These are phyloP conservation scores for Rousettus leschenaultii DNA, from an alignment of 2,113 vertebrate species.

Conservation along the genomic window DNA sequence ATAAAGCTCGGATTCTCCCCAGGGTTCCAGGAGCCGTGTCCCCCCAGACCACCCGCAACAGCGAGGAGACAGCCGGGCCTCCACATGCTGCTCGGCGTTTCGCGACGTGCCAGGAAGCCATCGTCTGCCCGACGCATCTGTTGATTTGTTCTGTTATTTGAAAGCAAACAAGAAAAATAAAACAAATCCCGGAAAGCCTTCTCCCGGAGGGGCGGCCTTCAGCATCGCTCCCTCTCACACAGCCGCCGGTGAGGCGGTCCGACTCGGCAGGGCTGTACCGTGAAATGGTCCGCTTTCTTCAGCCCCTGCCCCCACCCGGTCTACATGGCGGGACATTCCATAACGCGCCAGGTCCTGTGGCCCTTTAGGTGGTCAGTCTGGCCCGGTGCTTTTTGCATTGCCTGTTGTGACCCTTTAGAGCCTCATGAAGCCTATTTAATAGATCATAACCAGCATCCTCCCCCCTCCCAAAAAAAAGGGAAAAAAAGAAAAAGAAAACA, in stretches of 20 bases:
- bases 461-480: no score
- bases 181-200: constrained; percentile 4
- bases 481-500: background rate
- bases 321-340: background rate
- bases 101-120: background rate
- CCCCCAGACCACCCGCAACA: background rate
- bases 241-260: background rate
- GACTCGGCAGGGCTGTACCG: fast-evolving
- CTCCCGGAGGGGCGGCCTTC: background rate
- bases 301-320: background rate
- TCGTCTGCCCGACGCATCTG: constrained; percentile 34
- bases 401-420: background rate
- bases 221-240: background rate
- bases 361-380: no score
- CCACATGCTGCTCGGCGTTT: background rate
- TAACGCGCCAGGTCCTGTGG: background rate
- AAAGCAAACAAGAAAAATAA: constrained; percentile 63
- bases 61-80: background rate
- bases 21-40: fast-evolving
- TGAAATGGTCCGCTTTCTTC: background rate
- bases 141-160: constrained; percentile 44
- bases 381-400: no score
- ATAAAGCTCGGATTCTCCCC: fast-evolving
- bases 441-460: background rate
- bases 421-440: background rate